Conservation (phyloP, 2,888 invertebrate genomes). For the Tenthredo scrophulariae region DNA sequence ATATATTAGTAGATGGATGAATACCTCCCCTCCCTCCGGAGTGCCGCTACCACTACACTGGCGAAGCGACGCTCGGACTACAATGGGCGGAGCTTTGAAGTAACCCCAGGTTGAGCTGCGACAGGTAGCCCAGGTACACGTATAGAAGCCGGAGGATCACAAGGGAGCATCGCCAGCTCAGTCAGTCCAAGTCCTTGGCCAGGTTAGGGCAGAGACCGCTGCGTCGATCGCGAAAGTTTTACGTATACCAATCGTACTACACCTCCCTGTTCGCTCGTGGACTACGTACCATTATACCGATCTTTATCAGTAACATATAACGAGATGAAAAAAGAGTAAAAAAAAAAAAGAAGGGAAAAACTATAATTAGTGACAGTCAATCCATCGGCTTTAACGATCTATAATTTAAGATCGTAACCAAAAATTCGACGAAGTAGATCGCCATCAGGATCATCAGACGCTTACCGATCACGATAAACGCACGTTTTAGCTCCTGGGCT, state of each 20-base stretch:
- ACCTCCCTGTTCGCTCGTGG: no score
- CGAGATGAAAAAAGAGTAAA: not conserved
- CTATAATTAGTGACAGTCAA: not conserved
- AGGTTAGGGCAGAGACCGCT: conserved; percentile 48
- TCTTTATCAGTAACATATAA: not conserved
- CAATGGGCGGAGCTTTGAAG: conserved; percentile 44
- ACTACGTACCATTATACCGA: not conserved
- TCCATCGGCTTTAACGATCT: not conserved
- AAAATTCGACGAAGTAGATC: not conserved
- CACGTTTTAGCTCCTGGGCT: not conserved
- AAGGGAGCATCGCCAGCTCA: conserved; percentile 48
- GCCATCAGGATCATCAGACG: not conserved
- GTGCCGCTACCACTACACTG: not conserved
- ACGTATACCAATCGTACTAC: not conserved
- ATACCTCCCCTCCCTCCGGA: conserved; percentile 25
- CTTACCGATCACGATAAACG: not conserved
- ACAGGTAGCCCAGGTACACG: conserved; percentile 50
- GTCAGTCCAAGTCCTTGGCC: conserved; percentile 51
- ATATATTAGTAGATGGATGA: not conserved
- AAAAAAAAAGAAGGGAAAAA: not conserved
- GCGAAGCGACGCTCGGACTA: not conserved
- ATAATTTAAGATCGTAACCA: not conserved
- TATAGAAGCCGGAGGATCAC: conserved; percentile 38
- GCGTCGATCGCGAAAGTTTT: conserved; percentile 19
- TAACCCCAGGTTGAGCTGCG: conserved; percentile 34